Conservation (phyloP, 2,888 invertebrate species). For the Uloborus plumipes region DNA sequence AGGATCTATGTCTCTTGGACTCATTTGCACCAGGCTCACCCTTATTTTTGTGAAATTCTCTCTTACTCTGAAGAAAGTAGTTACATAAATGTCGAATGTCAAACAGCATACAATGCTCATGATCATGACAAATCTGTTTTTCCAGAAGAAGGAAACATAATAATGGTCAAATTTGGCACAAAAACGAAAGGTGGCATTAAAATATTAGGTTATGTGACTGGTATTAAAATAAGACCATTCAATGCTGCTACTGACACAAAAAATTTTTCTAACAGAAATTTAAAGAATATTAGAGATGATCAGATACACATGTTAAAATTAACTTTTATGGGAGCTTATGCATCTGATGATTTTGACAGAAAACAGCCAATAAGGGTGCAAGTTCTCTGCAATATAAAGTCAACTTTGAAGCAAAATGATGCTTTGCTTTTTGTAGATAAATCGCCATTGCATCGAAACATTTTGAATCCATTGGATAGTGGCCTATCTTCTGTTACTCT, state of each 20-base stretch:
- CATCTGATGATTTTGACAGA: constrained; percentile 43
- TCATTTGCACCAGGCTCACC: constrained; percentile 20
- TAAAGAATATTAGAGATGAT: constrained; percentile 17
- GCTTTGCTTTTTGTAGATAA: constrained; percentile 30
- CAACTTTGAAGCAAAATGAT: constrained; percentile 50
- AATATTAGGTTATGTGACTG: constrained; percentile 42
- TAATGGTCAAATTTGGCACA: constrained; percentile 47
- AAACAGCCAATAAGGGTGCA: constrained; percentile 33
- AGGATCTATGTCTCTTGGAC: constrained; percentile 57
- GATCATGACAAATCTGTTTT: constrained; percentile 19
- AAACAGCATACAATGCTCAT: constrained; percentile 28
- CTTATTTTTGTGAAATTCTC: constrained; percentile 33
- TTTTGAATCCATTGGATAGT: constrained; percentile 41
- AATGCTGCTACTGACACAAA: constrained; percentile 12
- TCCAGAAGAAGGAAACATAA: constrained; percentile 49
- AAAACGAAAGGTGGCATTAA: constrained; percentile 39
- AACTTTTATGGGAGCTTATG: constrained; percentile 38
- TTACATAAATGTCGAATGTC: constrained; percentile 38
- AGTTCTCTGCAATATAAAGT: constrained; percentile 36
- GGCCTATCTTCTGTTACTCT: constrained; percentile 18
- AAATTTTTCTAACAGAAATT: not conserved
- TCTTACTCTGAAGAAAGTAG: constrained; percentile 20
- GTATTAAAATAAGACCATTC: constrained; percentile 21
- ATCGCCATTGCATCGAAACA: constrained; percentile 27
- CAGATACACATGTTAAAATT: constrained; percentile 22